Evolutionary conservation across 2,797 vertebrate species (phyloP).

Genomic region (Melanotaenia nigrans): DNA sequence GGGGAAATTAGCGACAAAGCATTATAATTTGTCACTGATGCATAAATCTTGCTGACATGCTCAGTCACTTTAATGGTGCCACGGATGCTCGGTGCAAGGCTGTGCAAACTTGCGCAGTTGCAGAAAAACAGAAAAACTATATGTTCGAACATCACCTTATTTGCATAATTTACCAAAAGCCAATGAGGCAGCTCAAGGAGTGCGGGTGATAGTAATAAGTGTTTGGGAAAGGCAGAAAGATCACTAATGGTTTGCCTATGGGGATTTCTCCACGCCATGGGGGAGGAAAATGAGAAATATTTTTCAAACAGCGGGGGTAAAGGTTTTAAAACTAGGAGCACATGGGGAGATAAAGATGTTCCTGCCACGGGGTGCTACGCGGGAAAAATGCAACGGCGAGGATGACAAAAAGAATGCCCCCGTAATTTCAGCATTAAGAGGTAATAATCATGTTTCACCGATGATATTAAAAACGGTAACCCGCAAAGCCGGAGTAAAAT

Average conservation of each 20-base stretch:
- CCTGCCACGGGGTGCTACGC: conserved; percentile 97
- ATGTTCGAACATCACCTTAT: conserved; percentile 98
- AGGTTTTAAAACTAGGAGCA: conserved; percentile 99
- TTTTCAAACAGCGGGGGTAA: conserved; percentile 99
- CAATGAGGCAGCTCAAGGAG: conserved; percentile 99
- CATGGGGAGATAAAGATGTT: conserved; percentile 99
- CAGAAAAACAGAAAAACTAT: conserved; percentile 95
- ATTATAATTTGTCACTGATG: conserved; percentile 99
- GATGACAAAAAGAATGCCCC: conserved; percentile 85
- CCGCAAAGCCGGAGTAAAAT: conserved; percentile 92
- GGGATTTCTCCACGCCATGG: conserved; percentile 99
- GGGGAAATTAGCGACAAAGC: conserved; percentile 83
- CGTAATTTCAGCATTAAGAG: conserved; percentile 99
- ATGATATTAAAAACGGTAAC: conserved; percentile 98
- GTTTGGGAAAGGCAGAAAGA: conserved; percentile 99
- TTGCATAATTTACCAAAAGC: conserved; percentile 99
- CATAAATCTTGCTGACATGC: conserved; percentile 99
- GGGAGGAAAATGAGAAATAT: conserved; percentile 99
- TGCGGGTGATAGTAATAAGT: conserved; percentile 99
- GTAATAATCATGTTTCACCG: conserved; percentile 99
- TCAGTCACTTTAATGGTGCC: conserved; percentile 97
- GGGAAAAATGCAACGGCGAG: conserved; percentile 89
- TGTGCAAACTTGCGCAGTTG: conserved; percentile 99
- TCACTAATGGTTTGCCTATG: conserved; percentile 99
- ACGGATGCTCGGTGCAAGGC: conserved; percentile 93